These are phyloP conservation scores for Hyposoter dolosus DNA, from an alignment of 2,888 invertebrate species.

Conservation along the genomic window DNA sequence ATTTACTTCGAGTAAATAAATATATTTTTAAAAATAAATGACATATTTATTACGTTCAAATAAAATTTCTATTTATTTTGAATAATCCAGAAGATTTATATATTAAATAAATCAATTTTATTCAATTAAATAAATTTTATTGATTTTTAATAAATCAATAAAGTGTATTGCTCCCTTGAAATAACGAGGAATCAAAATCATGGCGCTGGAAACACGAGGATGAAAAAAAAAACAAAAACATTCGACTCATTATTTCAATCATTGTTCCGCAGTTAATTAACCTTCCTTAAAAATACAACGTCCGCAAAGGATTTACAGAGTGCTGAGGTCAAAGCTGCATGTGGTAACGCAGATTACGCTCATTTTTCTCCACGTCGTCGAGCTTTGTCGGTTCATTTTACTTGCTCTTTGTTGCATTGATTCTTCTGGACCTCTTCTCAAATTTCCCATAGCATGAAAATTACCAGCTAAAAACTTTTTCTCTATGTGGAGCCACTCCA, in stretches of 20 bases:
- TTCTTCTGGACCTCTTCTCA: constrained; percentile 5
- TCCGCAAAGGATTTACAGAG: constrained; percentile 17
- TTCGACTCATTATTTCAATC: not conserved
- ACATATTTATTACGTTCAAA: too few species aligned
- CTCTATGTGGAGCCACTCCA: not conserved
- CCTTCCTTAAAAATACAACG: not conserved
- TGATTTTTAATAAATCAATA: too few species aligned
- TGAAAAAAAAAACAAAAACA: not conserved
- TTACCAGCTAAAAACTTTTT: not conserved
- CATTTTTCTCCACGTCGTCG: constrained; percentile 4
- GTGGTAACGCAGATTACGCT: constrained; percentile 27
- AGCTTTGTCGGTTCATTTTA: not conserved
- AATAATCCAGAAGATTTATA: too few species aligned
- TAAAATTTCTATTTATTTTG: too few species aligned
- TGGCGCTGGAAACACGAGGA: not conserved
- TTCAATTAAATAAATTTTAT: too few species aligned
- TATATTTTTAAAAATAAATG: too few species aligned
- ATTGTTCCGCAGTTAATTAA: not conserved
- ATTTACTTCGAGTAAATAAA: too few species aligned
- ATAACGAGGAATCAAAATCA: not conserved
- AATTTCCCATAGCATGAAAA: not conserved
- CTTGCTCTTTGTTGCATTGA: constrained; percentile 20
- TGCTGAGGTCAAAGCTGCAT: constrained; percentile 24
- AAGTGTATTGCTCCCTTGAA: not conserved
- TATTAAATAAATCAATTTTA: too few species aligned